Evolutionary conservation across 2,888 invertebrate species (phyloP).

Genomic region (Teinopalpus imperialis): DNA sequence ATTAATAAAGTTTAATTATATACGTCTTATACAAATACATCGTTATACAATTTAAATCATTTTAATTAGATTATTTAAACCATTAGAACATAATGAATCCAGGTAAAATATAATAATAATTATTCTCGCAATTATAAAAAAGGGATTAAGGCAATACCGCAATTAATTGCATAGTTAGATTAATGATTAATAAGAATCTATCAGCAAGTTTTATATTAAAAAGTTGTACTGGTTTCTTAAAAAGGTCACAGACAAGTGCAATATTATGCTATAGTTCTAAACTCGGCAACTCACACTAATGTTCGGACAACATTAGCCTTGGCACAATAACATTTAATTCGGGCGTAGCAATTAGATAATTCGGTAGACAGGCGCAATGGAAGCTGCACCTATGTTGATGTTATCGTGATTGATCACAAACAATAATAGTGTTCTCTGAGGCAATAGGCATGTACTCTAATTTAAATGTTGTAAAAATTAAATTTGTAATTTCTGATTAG

Average conservation of each 20-base stretch:
- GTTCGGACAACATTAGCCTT: slow-evolving; percentile 60
- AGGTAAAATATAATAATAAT: too few species aligned
- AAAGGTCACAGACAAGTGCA: background rate
- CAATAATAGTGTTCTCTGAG: slow-evolving; percentile 25
- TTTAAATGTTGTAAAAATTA: slow-evolving; percentile 26
- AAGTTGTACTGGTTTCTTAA: slow-evolving; percentile 8
- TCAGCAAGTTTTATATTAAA: too few species aligned
- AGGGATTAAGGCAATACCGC: too few species aligned
- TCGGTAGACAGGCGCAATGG: slow-evolving; percentile 42
- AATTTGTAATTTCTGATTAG: slow-evolving; percentile 27
- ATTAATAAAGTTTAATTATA: too few species aligned
- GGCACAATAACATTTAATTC: slow-evolving; percentile 76
- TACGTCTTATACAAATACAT: too few species aligned
- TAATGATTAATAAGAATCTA: too few species aligned
- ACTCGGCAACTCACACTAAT: slow-evolving; percentile 11
- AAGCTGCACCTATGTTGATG: slow-evolving; percentile 51
- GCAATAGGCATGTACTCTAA: slow-evolving; percentile 9
- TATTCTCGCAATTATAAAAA: too few species aligned
- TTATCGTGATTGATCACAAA: slow-evolving; percentile 50
- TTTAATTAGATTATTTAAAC: too few species aligned
- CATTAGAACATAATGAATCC: too few species aligned
- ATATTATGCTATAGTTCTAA: slow-evolving; percentile 5
- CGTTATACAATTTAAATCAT: too few species aligned
- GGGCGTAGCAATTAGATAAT: slow-evolving; percentile 64
- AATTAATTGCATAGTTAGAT: too few species aligned